These are phyloP conservation scores for Ophioderma brevispina DNA, from an alignment of 35 echinoderm and acorn worm species.

Conservation along the genomic window DNA sequence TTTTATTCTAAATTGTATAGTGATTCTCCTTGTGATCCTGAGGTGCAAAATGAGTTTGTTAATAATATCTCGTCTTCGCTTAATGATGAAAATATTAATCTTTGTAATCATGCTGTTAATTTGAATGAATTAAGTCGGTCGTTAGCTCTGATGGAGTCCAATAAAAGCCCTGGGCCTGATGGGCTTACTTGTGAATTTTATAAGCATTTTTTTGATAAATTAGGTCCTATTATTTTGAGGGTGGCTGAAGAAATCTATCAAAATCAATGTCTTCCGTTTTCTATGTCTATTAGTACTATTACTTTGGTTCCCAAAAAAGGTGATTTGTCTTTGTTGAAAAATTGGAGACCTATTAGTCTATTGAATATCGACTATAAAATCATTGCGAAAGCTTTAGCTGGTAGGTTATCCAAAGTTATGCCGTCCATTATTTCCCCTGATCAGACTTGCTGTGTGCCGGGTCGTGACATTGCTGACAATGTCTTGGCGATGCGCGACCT, in stretches of 20 bases:
- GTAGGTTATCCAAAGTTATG: slow-evolving; percentile 31
- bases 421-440: slow-evolving; percentile 23
- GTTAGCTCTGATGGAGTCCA: background rate
- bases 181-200: slow-evolving; percentile 28
- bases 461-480: slow-evolving; percentile 48
- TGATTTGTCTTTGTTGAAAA: background rate
- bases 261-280: slow-evolving; percentile 8
- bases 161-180: slow-evolving; percentile 56
- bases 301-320: slow-evolving; percentile 31
- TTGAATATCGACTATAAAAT: slow-evolving; percentile 58
- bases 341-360: slow-evolving; percentile 39
- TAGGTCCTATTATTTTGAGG: too few species aligned
- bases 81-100: slow-evolving; percentile 13
- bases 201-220: too few species aligned
- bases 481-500: slow-evolving; percentile 42
- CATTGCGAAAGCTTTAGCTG: slow-evolving; percentile 43
- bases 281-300: slow-evolving; percentile 6
- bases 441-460: slow-evolving; percentile 57
- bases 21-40: too few species aligned
- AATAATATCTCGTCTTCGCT: background rate
- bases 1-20: slow-evolving; percentile 46
- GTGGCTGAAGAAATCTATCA: slow-evolving; percentile 8
- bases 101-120: background rate
- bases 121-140: background rate
- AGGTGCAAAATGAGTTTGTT: background rate